These are phyloP conservation scores for Tethea ocularis DNA, from an alignment of 2,888 invertebrate genomes.

Conservation along the genomic window DNA sequence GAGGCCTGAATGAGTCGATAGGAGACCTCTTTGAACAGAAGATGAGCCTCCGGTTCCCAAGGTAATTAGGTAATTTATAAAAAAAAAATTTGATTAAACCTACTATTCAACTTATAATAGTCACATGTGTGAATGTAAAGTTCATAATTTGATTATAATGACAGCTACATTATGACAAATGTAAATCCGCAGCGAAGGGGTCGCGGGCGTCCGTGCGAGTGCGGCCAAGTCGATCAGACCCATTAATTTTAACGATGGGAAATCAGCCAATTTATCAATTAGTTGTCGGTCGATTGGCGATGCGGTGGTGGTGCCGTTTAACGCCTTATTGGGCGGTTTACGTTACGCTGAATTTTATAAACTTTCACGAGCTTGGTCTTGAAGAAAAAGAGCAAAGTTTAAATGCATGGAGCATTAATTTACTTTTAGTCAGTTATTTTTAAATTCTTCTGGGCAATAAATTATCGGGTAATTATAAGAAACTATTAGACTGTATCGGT, in stretches of 20 bases:
- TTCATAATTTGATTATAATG: neutral
- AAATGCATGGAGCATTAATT: too few species aligned
- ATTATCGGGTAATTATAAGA: too few species aligned
- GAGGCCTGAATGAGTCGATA: too few species aligned
- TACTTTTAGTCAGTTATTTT: too few species aligned
- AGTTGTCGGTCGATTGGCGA: conserved; percentile 10
- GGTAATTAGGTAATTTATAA: too few species aligned
- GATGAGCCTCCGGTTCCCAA: too few species aligned
- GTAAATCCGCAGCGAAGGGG: neutral
- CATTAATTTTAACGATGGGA: conserved; percentile 16
- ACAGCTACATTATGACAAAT: neutral
- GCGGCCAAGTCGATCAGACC: neutral
- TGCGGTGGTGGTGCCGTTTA: neutral
- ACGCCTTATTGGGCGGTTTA: neutral
- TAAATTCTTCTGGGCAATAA: too few species aligned
- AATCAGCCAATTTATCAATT: conserved; percentile 17
- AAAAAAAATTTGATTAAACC: too few species aligned
- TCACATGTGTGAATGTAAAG: too few species aligned
- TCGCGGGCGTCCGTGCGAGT: neutral
- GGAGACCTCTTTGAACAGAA: too few species aligned
- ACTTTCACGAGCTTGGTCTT: neutral
- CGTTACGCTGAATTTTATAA: neutral
- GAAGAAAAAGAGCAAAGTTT: neutral
- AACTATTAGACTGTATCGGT: too few species aligned
- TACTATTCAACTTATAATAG: too few species aligned